phyloP scores from a whole-genome alignment of 2,113 vertebrate species.

The Numida meleagris region DNA sequence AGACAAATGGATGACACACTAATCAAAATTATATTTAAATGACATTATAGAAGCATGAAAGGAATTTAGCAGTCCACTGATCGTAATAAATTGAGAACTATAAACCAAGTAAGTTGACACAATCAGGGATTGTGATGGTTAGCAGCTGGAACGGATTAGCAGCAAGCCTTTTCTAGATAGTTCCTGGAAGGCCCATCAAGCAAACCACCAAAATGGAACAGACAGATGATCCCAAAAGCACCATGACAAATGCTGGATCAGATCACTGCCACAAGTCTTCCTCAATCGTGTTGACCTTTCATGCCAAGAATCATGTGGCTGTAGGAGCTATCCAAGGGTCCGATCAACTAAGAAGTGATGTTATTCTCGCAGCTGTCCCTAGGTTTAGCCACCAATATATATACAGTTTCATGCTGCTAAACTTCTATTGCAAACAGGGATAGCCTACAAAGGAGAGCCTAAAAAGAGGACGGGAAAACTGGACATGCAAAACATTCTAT shows the following conservation, averaged over 20 bases:
- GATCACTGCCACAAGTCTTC: background rate
- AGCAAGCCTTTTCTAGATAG: background rate
- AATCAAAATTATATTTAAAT: background rate
- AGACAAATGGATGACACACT: background rate
- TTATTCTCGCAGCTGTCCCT: background rate
- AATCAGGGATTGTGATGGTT: background rate
- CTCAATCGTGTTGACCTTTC: background rate
- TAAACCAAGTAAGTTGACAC: background rate
- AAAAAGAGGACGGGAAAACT: background rate
- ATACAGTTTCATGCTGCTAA: background rate
- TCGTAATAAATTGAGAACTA: background rate
- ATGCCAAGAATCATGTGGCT: background rate
- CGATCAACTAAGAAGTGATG: background rate
- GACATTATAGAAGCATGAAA: background rate
- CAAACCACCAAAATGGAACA: background rate
- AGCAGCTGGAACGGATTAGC: background rate
- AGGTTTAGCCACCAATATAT: background rate
- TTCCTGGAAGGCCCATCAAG: background rate
- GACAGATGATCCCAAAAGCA: background rate
- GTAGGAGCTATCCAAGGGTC: background rate
- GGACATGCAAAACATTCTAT: accelerated
- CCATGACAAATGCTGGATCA: background rate
- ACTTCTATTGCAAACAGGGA: background rate
- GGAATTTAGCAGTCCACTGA: background rate
- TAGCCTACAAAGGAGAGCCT: background rate